These are phyloP conservation scores for Cordylochernes scorpioides DNA, from an alignment of 2,888 invertebrate genomes.

Conservation along the genomic window DNA sequence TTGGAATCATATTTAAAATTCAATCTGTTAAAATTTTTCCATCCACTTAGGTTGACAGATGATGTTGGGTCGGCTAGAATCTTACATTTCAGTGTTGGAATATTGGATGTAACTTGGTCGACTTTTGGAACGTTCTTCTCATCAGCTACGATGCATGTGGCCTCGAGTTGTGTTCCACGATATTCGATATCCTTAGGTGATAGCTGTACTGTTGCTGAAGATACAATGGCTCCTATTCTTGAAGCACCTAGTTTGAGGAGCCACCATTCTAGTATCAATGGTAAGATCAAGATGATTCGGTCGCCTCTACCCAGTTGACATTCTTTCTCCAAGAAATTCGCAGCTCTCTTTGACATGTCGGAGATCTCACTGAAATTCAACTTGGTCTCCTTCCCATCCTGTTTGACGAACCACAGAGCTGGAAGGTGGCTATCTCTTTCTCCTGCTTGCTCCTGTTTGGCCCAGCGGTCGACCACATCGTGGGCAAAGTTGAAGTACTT, in stretches of 20 bases:
- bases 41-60: too few relatives aligned
- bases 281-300: conserved; percentile 19
- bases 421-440: too few relatives aligned
- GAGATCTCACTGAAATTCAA: conserved; percentile 20
- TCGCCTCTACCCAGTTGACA: conserved; percentile 18
- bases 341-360: conserved; percentile 17
- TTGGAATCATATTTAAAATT: too few relatives aligned
- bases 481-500: not conserved
- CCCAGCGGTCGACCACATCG: not conserved
- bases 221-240: conserved; percentile 21
- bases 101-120: conserved; percentile 20
- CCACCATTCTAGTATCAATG: conserved; percentile 23
- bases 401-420: conserved; percentile 21
- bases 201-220: conserved; percentile 21
- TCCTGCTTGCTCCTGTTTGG: not conserved
- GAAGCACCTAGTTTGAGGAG: conserved; percentile 21
- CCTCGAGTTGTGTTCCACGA: conserved; percentile 18
- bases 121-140: conserved; percentile 18
- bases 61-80: too few relatives aligned
- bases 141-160: conserved; percentile 20
- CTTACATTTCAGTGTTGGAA: too few relatives aligned
- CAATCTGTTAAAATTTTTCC: too few relatives aligned
- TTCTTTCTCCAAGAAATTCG: conserved; percentile 17
- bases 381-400: conserved; percentile 17
- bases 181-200: conserved; percentile 20